Evolutionary conservation across 2,113 vertebrate genomes (phyloP), one percentile per base, ranked within the genome.

Genomic region (Rhinoderma darwinii): DNA sequence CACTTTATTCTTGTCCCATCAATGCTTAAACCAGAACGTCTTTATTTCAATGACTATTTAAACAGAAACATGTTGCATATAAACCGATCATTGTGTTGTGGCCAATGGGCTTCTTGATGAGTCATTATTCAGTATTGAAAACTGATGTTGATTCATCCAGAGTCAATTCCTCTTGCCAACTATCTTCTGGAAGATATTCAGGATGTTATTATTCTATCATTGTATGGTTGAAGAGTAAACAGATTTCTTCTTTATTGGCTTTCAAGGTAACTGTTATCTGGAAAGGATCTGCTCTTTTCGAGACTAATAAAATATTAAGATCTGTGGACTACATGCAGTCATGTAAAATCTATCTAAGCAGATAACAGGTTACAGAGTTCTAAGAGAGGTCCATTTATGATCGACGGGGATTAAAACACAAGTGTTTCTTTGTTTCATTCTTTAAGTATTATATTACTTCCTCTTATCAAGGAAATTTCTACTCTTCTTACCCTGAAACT

Each of bases 61-160:
- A 77, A 30, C 74, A 51, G 30, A 77, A 63, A 82, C 51, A 63
- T 20, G 35, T 63, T 66, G 37, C 79, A n/a, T 82, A 18, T 66
- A 72, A 83, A 35, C 32, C 66, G 20, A 51, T 73, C 27, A 39
- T 83, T 83, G 66, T 68, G n/a, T 54, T 68, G 27, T 37, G 41
- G 47, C 82, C 66, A 39, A 18, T 72, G 82, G 66, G 54, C 82
- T 83, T 83, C 47, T 22, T 44, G 73, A 54, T 63, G 82, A 74
- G 35, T 84, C 82, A 73, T 70, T 84, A 35, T 51, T 39, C 22
- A 37, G 9, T 72, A 72, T 50, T 84, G 82, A 84, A 74, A 84
- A 84, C 82, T 73, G 56, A 39, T 56, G 68, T 84, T 51, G 51
- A 74, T 73, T 72, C 47, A 74, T 84, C 82, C 50, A 54, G 66